These are phyloP conservation scores for Antigone vipio DNA, from an alignment of 2,113 vertebrate species.

Conservation along the genomic window DNA sequence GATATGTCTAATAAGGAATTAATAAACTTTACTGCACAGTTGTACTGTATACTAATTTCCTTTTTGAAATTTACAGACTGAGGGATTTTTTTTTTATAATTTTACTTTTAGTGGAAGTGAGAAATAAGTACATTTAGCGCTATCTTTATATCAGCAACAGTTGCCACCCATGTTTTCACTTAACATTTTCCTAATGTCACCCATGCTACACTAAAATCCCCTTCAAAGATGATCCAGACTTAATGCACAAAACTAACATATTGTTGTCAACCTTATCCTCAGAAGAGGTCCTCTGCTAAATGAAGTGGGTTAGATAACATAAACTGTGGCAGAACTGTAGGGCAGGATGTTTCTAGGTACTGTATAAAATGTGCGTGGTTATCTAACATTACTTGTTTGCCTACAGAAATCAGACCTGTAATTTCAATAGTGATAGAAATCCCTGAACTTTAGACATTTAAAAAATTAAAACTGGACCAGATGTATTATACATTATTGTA, in stretches of 20 bases:
- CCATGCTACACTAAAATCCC: neutral
- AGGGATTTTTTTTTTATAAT: neutral
- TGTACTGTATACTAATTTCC: neutral
- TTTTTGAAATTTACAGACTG: neutral
- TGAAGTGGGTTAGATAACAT: neutral
- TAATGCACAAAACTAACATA: neutral
- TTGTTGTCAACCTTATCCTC: neutral
- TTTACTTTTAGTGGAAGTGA: neutral
- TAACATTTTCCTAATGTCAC: neutral
- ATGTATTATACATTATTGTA: neutral
- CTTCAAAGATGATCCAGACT: neutral
- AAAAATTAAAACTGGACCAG: neutral
- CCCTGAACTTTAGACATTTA: neutral
- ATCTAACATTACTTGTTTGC: neutral
- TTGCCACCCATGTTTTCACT: neutral
- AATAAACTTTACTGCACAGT: neutral
- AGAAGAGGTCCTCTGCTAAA: neutral
- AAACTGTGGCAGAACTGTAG: neutral
- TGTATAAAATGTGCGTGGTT: neutral
- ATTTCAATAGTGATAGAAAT: neutral
- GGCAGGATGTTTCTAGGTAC: neutral
- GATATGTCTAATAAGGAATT: neutral
- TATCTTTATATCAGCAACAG: neutral
- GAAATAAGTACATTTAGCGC: neutral
- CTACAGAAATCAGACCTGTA: neutral